Base-by-base conservation (phyloP, 2,797 vertebrate genomes). In the Adelosebastes latens region DNA sequence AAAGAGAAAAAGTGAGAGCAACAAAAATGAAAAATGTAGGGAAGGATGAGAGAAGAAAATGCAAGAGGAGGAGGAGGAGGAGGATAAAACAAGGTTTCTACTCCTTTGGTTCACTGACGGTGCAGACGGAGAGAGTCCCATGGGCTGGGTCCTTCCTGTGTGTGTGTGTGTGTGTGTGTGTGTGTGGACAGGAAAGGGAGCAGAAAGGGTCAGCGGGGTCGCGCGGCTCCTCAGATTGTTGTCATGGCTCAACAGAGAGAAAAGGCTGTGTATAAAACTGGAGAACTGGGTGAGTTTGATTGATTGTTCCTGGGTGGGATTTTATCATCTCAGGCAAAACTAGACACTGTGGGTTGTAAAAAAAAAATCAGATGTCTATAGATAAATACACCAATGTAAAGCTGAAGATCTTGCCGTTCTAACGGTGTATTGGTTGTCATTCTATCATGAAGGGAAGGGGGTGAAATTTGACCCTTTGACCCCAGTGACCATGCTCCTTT, bases 141-240 rank as follows among this genome's bases (percentile, higher is more conserved):
- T 12, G 79, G 87, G 89, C 63, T 81, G 74, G 84, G 85, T 71
- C 82, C 69, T 90, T 92, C 87, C 86, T 89, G 24, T 55, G 71
- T 62, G 14, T 46, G 42, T 32, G 31, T 36, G 34, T 39, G 34
- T 36, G 32, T 32, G 70, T 66, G 56, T 74, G 58, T 36, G 39
- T 77, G 53, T 81, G 73, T 31, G 55, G 63, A 78, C 67, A 85
- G 85, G 90, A 91, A 87, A 72, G 73, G 64, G 78, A 84, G 81
- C 78, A 71, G 72, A 67, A 39, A 74, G 29, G 88, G 84, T 91
- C 81, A 87, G 75, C 49, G 27, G 79, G 86, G 64, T 16, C 39
- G 6, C 46, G 75, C 82, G 84, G 87, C 89, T 88, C 66, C 61
- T 76, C 24, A 79, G 56, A 80, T 77, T 75, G 66, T 58, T 65